A percentile compares a stretch with the other conserved stretches of the same genome.
Evolutionary conservation across 1,140 invertebrate species (phyloP).

Genomic region (Bombus confusus): DNA sequence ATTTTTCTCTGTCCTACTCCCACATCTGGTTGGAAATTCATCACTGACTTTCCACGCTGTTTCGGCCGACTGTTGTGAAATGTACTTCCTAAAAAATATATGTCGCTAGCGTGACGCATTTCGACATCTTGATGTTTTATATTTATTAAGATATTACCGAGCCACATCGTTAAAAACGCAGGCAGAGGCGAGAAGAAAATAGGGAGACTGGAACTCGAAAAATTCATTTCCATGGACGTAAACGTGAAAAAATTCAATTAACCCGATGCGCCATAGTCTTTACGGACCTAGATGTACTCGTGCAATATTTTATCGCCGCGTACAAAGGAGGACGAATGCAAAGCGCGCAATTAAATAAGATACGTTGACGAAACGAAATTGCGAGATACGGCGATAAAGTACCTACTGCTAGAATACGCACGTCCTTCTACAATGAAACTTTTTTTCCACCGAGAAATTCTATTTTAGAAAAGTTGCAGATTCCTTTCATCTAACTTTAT

Average conservation of each 20-base stretch:
- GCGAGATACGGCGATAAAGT: not conserved
- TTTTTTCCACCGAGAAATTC: not conserved
- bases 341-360: slow-evolving; percentile 9
- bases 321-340: not conserved
- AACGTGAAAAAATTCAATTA: slow-evolving; percentile 35
- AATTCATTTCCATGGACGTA: slow-evolving; percentile 19
- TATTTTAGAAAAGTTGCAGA: not conserved
- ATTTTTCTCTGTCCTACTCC: not conserved
- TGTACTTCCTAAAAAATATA: not conserved
- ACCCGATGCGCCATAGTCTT: not conserved
- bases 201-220: not conserved
- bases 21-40: not conserved
- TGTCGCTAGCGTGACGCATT: too few species aligned
- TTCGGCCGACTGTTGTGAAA: not conserved
- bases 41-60: too few species aligned
- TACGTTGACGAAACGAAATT: not conserved
- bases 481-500: not conserved
- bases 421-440: not conserved
- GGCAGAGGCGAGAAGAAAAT: not conserved
- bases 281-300: not conserved
- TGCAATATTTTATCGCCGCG: slow-evolving; percentile 11
- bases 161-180: not conserved
- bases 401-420: not conserved
- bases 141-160: not conserved
- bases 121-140: not conserved